Conservation (phyloP, 2,113 vertebrate species). For the Rhinogobius similis region DNA sequence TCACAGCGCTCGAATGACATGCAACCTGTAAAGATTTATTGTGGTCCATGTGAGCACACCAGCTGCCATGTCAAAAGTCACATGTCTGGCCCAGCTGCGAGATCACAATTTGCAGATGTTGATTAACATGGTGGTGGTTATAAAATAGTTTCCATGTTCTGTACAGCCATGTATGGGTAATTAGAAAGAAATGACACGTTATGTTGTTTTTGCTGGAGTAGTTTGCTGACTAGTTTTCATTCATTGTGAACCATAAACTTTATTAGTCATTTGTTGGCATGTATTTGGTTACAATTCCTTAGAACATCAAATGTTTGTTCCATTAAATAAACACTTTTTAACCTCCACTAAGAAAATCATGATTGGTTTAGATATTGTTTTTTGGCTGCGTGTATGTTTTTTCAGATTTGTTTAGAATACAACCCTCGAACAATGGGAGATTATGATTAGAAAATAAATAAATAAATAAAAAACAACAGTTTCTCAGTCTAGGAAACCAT, state of each 20-base stretch:
- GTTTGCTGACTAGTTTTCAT: slow-evolving; percentile 1
- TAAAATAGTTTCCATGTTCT: slow-evolving; percentile 28
- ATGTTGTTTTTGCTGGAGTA: slow-evolving; percentile 1
- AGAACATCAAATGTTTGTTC: neutral
- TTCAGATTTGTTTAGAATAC: neutral
- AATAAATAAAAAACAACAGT: neutral
- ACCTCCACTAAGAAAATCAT: neutral
- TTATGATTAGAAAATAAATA: neutral
- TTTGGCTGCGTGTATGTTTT: neutral
- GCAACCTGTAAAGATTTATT: slow-evolving; percentile 23
- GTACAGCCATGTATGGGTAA: slow-evolving; percentile 1
- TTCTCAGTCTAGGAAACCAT: neutral
- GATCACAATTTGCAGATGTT: slow-evolving; percentile 19
- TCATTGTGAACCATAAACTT: neutral
- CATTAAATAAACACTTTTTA: neutral
- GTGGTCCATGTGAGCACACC: slow-evolving; percentile 13
- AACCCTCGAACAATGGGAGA: neutral
- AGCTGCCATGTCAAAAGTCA: slow-evolving; percentile 38
- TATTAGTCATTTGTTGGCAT: neutral
- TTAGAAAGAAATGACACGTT: neutral
- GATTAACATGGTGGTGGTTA: slow-evolving; percentile 17
- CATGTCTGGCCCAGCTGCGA: neutral
- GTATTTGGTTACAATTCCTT: neutral
- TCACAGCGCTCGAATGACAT: neutral
- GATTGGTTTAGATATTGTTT: neutral